A percentile compares a stretch with the other conserved stretches of the same genome.
Evolutionary conservation across 2,113 vertebrate species (phyloP).

Genomic region (Menidia beryllina): DNA sequence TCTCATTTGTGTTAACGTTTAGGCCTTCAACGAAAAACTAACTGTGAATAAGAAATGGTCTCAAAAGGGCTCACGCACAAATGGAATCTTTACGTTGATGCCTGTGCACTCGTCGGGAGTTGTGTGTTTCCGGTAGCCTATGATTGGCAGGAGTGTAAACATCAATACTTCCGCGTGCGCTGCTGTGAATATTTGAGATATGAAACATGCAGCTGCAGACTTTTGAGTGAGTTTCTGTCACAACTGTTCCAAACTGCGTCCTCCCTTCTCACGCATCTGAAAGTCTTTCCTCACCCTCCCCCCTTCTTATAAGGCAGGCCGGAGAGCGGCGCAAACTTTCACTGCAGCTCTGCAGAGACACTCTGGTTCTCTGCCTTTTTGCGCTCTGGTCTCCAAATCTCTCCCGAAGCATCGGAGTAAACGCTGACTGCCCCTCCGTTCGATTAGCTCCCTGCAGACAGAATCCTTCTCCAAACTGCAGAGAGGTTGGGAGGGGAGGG

Average conservation of each 20-base stretch:
- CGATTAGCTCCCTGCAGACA: constrained; percentile 81
- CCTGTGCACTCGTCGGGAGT: neutral
- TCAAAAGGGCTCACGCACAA: neutral
- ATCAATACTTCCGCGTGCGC: constrained; percentile 29
- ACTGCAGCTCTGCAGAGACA: constrained; percentile 67
- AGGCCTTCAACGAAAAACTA: too few relatives aligned
- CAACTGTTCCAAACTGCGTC: constrained; percentile 58
- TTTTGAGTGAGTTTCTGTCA: constrained; percentile 57
- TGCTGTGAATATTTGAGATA: constrained; percentile 43
- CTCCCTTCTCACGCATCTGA: constrained; percentile 68
- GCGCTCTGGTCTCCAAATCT: constrained; percentile 56
- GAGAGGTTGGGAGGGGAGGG: too few relatives aligned
- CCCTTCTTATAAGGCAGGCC: constrained; percentile 66
- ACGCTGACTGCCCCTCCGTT: constrained; percentile 75
- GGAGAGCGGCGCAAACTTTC: constrained; percentile 72
- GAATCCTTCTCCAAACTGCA: constrained; percentile 66
- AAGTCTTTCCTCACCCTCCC: constrained; percentile 55
- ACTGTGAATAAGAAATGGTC: too few relatives aligned
- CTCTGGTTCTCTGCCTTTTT: constrained; percentile 40
- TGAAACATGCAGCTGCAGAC: constrained; percentile 43
- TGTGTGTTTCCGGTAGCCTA: constrained; percentile 40
- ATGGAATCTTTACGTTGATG: neutral
- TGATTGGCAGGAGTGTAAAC: constrained; percentile 40
- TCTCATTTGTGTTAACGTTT: too few relatives aligned
- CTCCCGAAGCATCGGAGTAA: constrained; percentile 58